Evolutionary conservation across 2,797 vertebrate species (phyloP).

Genomic region (Euphonia xanthogaster): DNA sequence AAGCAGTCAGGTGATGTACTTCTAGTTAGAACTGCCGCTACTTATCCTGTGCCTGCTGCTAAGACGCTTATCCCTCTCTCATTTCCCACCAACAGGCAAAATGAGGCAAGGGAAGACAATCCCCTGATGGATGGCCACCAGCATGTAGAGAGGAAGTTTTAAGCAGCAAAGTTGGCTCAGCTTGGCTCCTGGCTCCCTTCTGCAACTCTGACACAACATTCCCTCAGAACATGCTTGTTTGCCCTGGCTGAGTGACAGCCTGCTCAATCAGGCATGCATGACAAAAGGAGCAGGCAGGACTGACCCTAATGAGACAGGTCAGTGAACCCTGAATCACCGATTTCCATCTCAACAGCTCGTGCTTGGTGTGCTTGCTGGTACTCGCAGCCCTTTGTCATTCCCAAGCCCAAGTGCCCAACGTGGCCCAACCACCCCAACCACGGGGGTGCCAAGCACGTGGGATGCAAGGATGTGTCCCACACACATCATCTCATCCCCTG

Average conservation of each 20-base stretch:
- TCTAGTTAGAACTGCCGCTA: background rate
- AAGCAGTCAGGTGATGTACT: background rate
- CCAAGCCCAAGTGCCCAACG: rapidly evolving
- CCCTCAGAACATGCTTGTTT: conserved; percentile 5
- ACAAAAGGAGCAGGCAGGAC: conserved; percentile 33
- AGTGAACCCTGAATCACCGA: conserved; percentile 12
- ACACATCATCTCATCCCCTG: background rate
- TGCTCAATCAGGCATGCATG: background rate
- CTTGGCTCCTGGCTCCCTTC: background rate
- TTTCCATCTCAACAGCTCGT: background rate
- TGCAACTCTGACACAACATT: conserved; percentile 21
- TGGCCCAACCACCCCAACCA: background rate
- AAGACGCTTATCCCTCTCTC: background rate
- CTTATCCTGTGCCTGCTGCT: background rate
- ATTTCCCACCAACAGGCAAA: background rate
- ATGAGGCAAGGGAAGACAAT: background rate
- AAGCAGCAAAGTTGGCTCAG: background rate
- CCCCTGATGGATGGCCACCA: background rate
- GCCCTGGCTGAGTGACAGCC: conserved; percentile 35
- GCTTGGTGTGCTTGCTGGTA: background rate
- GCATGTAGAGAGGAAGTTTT: background rate
- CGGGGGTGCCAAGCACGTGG: rapidly evolving
- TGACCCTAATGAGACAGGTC: conserved; percentile 50
- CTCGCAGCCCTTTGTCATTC: background rate
- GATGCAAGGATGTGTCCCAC: background rate